Conservation (phyloP, 1,140 invertebrate genomes). For the Papilio xuthus region DNA sequence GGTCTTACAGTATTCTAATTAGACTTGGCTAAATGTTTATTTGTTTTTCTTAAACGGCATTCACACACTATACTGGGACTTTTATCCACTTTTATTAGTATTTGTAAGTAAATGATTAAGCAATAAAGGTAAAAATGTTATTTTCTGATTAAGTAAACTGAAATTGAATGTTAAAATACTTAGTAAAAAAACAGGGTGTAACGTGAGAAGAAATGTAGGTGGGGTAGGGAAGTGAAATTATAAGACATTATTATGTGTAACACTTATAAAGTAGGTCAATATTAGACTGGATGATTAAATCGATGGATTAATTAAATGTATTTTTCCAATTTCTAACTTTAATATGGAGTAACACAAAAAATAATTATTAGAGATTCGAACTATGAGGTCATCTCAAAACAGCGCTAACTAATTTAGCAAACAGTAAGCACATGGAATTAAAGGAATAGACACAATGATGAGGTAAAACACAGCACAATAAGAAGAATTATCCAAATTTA, state of each 20-base stretch:
- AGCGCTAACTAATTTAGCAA: slow-evolving; percentile 21
- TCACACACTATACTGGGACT: background rate
- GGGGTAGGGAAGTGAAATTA: background rate
- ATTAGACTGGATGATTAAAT: background rate
- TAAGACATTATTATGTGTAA: background rate
- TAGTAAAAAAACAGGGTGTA: background rate
- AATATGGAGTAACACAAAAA: background rate
- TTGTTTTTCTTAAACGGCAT: background rate
- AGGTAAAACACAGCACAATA: slow-evolving; percentile 52
- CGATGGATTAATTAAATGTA: background rate
- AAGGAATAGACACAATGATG: background rate
- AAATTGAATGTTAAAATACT: background rate
- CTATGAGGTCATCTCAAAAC: slow-evolving; percentile 30
- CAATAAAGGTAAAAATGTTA: background rate
- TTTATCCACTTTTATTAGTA: background rate
- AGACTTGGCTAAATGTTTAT: background rate
- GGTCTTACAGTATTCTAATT: background rate
- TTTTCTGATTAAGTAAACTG: background rate
- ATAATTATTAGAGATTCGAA: background rate
- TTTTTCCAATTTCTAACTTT: background rate
- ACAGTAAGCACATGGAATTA: slow-evolving; percentile 1
- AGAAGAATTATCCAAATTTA: background rate
- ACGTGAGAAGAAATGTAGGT: background rate
- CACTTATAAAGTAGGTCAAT: slow-evolving; percentile 17
- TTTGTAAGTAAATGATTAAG: background rate